phyloP scores from a whole-genome alignment of 2,888 invertebrate genomes.

The Epistrophe eligans region DNA sequence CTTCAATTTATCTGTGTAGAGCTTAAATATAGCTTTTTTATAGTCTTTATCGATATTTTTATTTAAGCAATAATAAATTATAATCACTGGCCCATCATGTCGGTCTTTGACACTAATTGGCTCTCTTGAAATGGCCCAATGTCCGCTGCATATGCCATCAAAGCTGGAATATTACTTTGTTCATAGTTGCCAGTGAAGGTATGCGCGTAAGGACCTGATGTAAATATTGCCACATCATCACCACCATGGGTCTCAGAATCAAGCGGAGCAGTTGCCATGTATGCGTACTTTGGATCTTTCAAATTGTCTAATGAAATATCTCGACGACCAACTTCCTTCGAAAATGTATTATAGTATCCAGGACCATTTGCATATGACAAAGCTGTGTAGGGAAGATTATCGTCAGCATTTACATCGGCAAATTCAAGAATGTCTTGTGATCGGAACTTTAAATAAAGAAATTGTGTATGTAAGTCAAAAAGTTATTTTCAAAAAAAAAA shows the following conservation, averaged over 20 bases:
- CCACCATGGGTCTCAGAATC: conserved; percentile 89
- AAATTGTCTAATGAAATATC: conserved; percentile 78
- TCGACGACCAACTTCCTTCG: conserved; percentile 78
- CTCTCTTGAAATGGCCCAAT: conserved; percentile 85
- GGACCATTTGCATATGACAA: conserved; percentile 92
- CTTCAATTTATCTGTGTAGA: neutral
- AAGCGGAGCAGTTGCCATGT: conserved; percentile 87
- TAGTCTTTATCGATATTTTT: neutral
- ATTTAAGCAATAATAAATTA: neutral
- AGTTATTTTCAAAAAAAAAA: neutral
- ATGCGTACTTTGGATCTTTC: conserved; percentile 81
- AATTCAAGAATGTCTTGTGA: conserved; percentile 86
- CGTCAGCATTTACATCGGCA: conserved; percentile 85
- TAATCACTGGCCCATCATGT: neutral
- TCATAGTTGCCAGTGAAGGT: conserved; percentile 92
- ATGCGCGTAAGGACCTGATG: conserved; percentile 91
- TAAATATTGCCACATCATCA: conserved; percentile 92
- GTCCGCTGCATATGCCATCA: conserved; percentile 89
- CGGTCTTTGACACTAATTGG: neutral
- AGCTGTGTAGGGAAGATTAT: conserved; percentile 87
- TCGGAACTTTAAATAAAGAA: conserved; percentile 80
- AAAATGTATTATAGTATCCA: conserved; percentile 85
- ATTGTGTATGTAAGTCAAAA: neutral
- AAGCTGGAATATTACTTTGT: conserved; percentile 91
- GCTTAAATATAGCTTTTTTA: neutral